Conservation (phyloP, 2,113 vertebrate species). For the Pteruthius melanotis region DNA sequence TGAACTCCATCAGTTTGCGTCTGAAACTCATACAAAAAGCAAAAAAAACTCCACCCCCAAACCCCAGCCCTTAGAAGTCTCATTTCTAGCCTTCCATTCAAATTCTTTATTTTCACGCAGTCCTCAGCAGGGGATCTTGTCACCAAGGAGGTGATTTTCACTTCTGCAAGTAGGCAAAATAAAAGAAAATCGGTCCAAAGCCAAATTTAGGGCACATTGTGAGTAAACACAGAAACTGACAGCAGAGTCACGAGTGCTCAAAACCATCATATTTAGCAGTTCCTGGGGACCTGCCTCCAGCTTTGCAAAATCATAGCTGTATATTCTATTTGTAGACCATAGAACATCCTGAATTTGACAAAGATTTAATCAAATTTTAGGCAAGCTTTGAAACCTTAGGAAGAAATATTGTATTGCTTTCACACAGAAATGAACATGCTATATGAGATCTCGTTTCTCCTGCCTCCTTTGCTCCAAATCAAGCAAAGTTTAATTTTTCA, state of each 20-base stretch:
- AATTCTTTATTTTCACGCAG: neutral
- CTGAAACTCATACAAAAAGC: neutral
- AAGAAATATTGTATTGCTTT: neutral
- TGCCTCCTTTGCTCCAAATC: neutral
- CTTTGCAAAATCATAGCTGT: neutral
- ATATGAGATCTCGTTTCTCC: neutral
- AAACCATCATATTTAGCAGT: neutral
- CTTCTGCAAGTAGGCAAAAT: neutral
- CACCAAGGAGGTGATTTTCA: neutral
- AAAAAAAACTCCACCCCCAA: neutral
- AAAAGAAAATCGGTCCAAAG: neutral
- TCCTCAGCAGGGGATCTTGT: neutral
- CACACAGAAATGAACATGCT: neutral
- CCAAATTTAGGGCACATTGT: neutral
- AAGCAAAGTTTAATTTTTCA: neutral
- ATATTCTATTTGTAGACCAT: neutral
- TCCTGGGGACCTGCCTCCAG: neutral
- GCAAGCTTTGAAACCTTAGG: neutral
- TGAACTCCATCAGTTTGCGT: neutral
- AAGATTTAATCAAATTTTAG: neutral
- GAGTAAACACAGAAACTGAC: neutral
- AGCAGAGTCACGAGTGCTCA: neutral
- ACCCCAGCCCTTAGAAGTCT: neutral
- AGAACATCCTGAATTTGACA: neutral
- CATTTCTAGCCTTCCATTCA: neutral